These are phyloP conservation scores for Crocuta crocuta DNA, from an alignment of 2,113 vertebrate genomes.

Conservation along the genomic window DNA sequence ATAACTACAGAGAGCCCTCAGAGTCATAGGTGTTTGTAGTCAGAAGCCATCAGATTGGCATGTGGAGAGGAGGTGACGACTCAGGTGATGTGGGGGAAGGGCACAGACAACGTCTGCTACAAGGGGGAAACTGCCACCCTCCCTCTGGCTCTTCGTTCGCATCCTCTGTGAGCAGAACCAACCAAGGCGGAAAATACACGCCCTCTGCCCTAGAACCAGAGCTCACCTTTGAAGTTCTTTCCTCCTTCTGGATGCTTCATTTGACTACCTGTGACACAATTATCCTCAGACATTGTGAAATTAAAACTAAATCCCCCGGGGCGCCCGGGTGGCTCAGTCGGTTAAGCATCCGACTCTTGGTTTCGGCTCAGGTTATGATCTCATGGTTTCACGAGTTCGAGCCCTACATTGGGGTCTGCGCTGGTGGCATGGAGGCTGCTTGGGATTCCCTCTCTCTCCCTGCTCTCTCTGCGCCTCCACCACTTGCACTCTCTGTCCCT, in stretches of 20 bases:
- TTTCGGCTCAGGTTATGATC: no score
- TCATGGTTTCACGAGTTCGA: no score
- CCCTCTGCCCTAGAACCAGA: not conserved
- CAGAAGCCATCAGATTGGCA: not conserved
- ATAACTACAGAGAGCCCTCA: not conserved
- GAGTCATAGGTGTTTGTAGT: not conserved
- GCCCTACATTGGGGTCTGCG: no score
- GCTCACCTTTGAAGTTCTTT: not conserved
- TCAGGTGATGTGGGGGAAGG: not conserved
- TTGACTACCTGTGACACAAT: not conserved
- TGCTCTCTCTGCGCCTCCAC: no score
- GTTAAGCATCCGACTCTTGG: no score
- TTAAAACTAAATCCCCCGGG: not conserved
- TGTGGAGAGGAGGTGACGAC: not conserved
- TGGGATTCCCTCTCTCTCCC: no score
- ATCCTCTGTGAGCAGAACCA: not conserved
- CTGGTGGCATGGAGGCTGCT: no score
- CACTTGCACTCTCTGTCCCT: not conserved
- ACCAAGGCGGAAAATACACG: not conserved
- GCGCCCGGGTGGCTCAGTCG: no score
- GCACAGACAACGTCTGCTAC: fast-evolving
- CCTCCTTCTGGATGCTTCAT: not conserved
- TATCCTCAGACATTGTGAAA: not conserved
- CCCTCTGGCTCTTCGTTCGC: not conserved
- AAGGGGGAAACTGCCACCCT: not conserved